A percentile compares a stretch with the other conserved stretches of the same genome.
Evolutionary conservation across 1,140 invertebrate species (phyloP).

Genomic region (Andricus grossulariae): DNA sequence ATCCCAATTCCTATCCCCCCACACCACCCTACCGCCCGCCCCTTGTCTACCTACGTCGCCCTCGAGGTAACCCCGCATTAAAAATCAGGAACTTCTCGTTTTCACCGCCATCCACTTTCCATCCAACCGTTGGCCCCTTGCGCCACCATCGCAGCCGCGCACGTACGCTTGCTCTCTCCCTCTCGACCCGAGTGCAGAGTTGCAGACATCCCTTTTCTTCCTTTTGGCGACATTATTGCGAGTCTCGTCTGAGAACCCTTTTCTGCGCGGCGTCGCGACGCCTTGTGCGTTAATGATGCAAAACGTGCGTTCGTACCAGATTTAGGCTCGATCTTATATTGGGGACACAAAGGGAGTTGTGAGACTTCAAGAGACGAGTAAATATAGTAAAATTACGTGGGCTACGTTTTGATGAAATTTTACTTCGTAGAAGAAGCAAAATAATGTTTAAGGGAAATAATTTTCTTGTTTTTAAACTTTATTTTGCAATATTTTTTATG

Average conservation of each 20-base stretch:
- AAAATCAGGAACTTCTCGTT: background rate
- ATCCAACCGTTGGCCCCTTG: background rate
- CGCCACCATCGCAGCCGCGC: background rate
- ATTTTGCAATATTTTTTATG: too few species aligned
- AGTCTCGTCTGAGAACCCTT: slow-evolving; percentile 1
- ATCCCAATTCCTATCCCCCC: background rate
- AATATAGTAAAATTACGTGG: too few species aligned
- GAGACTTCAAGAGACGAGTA: too few species aligned
- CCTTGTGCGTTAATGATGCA: slow-evolving; percentile 21
- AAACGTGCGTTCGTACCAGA: background rate
- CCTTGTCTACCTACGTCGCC: background rate
- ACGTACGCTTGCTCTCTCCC: background rate
- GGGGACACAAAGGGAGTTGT: too few species aligned
- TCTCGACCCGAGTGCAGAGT: background rate
- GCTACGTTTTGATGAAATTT: too few species aligned
- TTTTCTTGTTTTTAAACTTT: too few species aligned
- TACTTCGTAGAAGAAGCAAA: too few species aligned
- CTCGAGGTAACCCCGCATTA: background rate
- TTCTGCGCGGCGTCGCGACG: slow-evolving; percentile 22
- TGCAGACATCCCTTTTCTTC: background rate
- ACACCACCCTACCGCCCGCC: background rate
- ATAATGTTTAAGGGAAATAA: too few species aligned
- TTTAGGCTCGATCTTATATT: background rate
- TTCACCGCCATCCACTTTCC: background rate
- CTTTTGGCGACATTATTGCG: background rate